Base-by-base conservation (phyloP, 2,888 invertebrate genomes). In the Suillia variegata region DNA sequence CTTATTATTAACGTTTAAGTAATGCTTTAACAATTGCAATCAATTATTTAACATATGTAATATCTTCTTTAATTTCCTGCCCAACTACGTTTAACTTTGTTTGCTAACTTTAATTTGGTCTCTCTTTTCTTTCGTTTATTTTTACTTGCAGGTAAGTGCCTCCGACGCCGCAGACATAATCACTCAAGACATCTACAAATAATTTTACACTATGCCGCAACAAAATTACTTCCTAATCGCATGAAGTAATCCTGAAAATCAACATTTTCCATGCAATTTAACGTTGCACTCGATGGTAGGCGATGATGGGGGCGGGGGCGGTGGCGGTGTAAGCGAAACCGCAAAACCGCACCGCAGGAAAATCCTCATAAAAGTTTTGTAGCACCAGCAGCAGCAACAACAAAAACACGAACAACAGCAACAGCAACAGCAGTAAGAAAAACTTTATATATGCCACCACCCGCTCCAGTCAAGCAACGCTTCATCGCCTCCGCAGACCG, bases 221-320 rank as follows among this genome's bases (percentile, higher is more conserved):
- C 76, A 75, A 73, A 74, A 76, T 77, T 74, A 74, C 77, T 69
- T 69, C 75, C 76, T 77, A 75, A 74, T 74, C 77, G 76, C 74
- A 75, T 76, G 76, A 73, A 75, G 71, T 66, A 68, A 68, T 73
- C 70, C 76, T 64, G 70, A 69, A 69, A 69, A 70, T 67, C 65
- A 61, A 49, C 57, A 59, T 51, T 51, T 51, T 2, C 33, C 45
- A 48, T 1, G 8, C 48, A 48, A 15, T 5, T n/a, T 13, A n/a
- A 38, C n/a, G 49, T 24, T 24, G 26, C 24, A 49, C 49, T 42
- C 20, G 42, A 8, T 38, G 18, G 47, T n/a, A 24, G 2, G 24
- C n/a, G n/a, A n/a, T n/a, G n/a, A n/a, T 21, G 45, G 56, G 49
- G 58, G 59, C 66, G 53, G 62, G 63, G 6, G 47, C 17, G 24